phyloP scores from a whole-genome alignment of 92 coral and sea anemone species.

The Pocillopora meandrina region DNA sequence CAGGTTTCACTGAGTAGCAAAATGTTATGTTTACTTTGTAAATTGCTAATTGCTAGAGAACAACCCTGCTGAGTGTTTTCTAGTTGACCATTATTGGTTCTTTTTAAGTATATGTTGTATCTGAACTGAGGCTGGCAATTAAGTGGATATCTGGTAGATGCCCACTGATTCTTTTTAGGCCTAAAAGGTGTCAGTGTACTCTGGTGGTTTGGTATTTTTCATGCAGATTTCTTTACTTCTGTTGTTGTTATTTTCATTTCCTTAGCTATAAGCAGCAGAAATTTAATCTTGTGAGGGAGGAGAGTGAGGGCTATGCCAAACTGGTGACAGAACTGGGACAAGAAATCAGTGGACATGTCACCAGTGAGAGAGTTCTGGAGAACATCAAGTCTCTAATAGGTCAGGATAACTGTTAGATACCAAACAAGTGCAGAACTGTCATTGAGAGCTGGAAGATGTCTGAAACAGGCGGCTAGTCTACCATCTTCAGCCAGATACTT shows the following conservation, averaged over 20 bases:
- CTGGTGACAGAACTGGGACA: constrained; percentile 87
- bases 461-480: not conserved
- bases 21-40: too few species aligned
- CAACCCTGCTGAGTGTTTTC: too few species aligned
- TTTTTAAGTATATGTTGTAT: too few species aligned
- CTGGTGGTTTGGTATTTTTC: too few species aligned
- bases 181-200: too few species aligned
- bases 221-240: not conserved
- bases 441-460: not conserved
- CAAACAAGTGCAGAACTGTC: not conserved
- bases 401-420: constrained; percentile 24
- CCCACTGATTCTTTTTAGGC: too few species aligned
- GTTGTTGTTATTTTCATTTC: not conserved
- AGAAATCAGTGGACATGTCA: constrained; percentile 77
- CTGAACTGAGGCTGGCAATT: too few species aligned
- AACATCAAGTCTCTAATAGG: constrained; percentile 97
- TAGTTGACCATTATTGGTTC: too few species aligned
- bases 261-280: constrained; percentile 96
- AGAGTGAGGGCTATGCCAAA: constrained; percentile 97
- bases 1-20: too few species aligned
- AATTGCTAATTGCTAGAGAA: too few species aligned
- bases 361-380: constrained; percentile 72
- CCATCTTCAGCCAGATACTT: too few species aligned
- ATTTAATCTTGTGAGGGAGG: constrained; percentile 90
- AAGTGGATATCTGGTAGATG: too few species aligned